Evolutionary conservation across 2,888 invertebrate species (phyloP), one percentile per base, ranked within the genome.

Genomic region (Lepidochitona cinerea): DNA sequence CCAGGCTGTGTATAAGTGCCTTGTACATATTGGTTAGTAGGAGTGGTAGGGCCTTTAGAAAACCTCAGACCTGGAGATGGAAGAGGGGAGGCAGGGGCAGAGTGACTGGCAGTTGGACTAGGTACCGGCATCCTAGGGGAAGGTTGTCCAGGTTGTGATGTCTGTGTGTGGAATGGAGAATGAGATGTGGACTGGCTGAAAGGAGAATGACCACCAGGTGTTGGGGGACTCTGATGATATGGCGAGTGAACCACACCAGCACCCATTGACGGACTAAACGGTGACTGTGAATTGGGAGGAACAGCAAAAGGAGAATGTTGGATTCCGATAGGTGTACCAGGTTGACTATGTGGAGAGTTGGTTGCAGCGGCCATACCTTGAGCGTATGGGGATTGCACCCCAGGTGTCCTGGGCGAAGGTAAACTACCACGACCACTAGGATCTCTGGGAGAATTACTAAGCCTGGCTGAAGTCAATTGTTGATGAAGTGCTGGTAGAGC

Each of bases 361-460:
- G 37, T 36, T 2, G 64, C 14, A 4, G 29, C 4, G 49, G 9
- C 70, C 41, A 41, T 41, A n/a, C 7, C 37, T 37, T 54, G 37
- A 36, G 54, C 66, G 37, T 66, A 72, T 5, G 72, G 72, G 37
- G 72, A 72, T n/a, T 54, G 54, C 26, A 83, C 81, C 59, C 83
- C 83, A 26, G 87, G 87, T 33, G 86, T 87, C 52, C 85, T 77
- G 5, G 87, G 87, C 7, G 87, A 87, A 26, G 85, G 84, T 73
- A 83, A 83, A 41, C 86, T 83, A 71, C 83, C 83, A 23, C 59
- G 5, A 26, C 59, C 29, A 14, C 29, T 14, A 14, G 26, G 23
- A 4, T 59, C 59, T 59, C 29, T 23, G 23, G 59, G 59, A 23
- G 59, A 59, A 26, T 59, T 59, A 32, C 29, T 9, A 18, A 59